Percentiles rank a stretch among this genome's conserved stretches.
Evolutionary conservation across 1,140 invertebrate genomes (phyloP).

Genomic region (Tetramorium simillimum): DNA sequence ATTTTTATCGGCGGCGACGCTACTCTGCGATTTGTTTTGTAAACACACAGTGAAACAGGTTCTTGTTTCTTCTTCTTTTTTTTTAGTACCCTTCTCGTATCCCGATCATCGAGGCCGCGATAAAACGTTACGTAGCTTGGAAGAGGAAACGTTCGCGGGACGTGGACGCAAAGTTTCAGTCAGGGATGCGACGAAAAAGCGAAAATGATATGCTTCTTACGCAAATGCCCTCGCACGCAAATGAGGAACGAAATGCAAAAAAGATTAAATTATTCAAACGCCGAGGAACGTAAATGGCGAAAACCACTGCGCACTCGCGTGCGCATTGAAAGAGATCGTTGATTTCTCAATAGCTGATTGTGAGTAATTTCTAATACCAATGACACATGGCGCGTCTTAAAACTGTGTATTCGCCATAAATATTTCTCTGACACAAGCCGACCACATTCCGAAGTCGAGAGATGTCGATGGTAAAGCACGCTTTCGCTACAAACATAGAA

Average conservation of each 20-base stretch:
- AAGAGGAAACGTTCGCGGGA: slow-evolving; percentile 38
- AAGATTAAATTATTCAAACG: neutral
- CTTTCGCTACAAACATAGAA: neutral
- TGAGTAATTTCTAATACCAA: neutral
- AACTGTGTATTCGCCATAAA: neutral
- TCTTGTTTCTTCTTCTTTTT: neutral
- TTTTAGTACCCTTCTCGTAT: slow-evolving; percentile 62
- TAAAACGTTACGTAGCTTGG: slow-evolving; percentile 45
- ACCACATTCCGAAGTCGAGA: neutral
- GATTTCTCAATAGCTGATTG: neutral
- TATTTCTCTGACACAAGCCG: neutral
- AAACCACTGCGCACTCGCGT: neutral
- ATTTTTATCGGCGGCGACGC: slow-evolving; percentile 18
- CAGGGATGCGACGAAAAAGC: neutral
- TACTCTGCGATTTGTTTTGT: slow-evolving; percentile 27
- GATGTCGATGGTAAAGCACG: neutral
- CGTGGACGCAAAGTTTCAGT: slow-evolving; percentile 10
- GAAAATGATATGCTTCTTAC: neutral
- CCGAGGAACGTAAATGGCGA: neutral
- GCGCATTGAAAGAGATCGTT: too few species aligned
- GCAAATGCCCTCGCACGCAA: neutral
- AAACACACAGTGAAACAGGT: slow-evolving; percentile 27
- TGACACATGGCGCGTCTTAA: neutral
- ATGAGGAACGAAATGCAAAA: neutral
- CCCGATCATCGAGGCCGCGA: slow-evolving; percentile 9